A percentile compares a stretch with the other conserved stretches of the same genome.
Conservation (phyloP, 1,140 invertebrate species). For the Homalodisca vitripennis region DNA sequence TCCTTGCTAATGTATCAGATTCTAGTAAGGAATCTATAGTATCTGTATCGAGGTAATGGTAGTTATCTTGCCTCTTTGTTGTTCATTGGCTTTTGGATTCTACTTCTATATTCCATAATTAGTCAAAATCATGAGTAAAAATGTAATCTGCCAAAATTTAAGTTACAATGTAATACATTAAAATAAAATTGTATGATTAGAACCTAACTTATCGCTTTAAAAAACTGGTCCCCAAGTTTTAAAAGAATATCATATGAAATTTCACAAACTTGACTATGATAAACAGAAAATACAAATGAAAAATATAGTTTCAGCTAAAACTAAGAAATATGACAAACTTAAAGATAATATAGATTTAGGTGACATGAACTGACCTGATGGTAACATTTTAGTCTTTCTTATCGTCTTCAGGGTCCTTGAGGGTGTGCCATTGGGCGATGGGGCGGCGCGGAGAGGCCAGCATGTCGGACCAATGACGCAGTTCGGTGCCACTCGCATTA, state of each 20-base stretch:
- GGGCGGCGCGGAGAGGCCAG: constrained; percentile 95
- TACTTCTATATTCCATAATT: too few relatives aligned
- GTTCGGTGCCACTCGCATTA: constrained; percentile 95
- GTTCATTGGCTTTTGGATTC: too few relatives aligned
- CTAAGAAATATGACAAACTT: background rate
- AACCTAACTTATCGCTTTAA: background rate
- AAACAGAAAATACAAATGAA: background rate
- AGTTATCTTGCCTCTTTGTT: too few relatives aligned
- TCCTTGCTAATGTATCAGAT: too few relatives aligned
- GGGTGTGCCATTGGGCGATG: constrained; percentile 99
- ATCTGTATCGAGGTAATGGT: too few relatives aligned
- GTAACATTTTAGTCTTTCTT: constrained; percentile 72
- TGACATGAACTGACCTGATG: background rate
- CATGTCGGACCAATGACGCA: constrained; percentile 99
- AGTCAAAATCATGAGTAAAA: too few relatives aligned
- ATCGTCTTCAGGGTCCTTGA: constrained; percentile 95
- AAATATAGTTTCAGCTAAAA: too few relatives aligned
- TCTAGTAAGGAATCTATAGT: too few relatives aligned
- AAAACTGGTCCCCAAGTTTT: background rate
- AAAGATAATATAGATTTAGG: background rate
- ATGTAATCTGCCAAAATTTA: too few relatives aligned
- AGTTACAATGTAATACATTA: too few relatives aligned
- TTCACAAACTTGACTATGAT: background rate
- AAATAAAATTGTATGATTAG: too few relatives aligned
- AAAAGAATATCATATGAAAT: background rate